Base-by-base conservation (phyloP, 2,797 vertebrate species). In the Denticeps clupeoides region DNA sequence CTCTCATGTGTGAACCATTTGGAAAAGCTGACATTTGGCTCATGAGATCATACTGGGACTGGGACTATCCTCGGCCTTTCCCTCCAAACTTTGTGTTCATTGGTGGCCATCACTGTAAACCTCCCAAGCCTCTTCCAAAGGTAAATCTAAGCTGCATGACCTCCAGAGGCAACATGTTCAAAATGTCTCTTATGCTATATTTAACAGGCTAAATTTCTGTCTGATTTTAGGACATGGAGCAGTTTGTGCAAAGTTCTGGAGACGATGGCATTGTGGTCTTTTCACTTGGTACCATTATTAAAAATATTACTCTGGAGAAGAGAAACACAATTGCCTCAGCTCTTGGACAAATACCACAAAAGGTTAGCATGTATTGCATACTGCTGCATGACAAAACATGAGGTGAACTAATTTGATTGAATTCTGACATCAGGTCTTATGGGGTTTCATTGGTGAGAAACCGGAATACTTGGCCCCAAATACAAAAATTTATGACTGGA, bases 401-500 rank as follows among this genome's bases (percentile, higher is more conserved):
- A n/a, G n/a, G n/a, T n/a, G n/a, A n/a, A n/a, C n/a, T n/a, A n/a
- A n/a, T n/a, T n/a, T n/a, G n/a, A n/a, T n/a, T n/a, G n/a, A n/a
- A n/a, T n/a, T n/a, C n/a, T n/a, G n/a, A n/a, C n/a, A n/a, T n/a
- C 33, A 95, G 91, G 85, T 95, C 28, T 59, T 95, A 18, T 96
- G 91, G 91, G 55, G 80, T 60, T 90, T 89, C 59, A 69, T 62
- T 22, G 91, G 89, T 3, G 74, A 84, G 60, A 85, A 67, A 51
- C 89, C 88, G 62, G 61, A 63, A 12, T 77, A 75, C 2, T 68
- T 94, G 41, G 85, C 83, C 53, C 46, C 79, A 21, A 94, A 96
- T 65, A 93, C 89, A 6, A 80, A 59, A 55, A 15, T 87, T 50
- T 93, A 82, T 54, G 65, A 88, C 15, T 95, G 93, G 91, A 84